Base-by-base conservation (phyloP, 2,113 vertebrate genomes). In the Datnioides undecimradiatus region DNA sequence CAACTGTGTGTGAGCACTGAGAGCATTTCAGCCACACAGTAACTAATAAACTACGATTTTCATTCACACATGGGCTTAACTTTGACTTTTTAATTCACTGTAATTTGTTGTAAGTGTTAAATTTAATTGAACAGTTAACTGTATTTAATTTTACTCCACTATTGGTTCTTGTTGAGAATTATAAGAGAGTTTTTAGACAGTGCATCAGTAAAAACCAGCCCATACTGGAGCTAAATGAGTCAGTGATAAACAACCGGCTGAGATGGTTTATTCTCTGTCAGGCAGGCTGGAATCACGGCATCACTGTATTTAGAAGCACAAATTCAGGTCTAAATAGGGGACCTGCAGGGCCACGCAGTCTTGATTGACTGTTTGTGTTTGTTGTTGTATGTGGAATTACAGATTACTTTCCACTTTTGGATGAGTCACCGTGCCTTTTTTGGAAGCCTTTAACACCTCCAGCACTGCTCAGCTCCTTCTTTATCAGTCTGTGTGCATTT, bases 41-140 rank as follows among this genome's bases (percentile, higher is more conserved):
- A 68, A 51, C 16, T 48, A 13, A 72, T 52, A 51, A 69, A 63
- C 57, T 63, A 69, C n/a, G 33, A 41, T 27, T 64, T 63, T 27
- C 29, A 19, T 51, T 45, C 48, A 54, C 19, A 40, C n/a, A 10
- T 14, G 19, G 40, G 27, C 52, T 73, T 29, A 31, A 66, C 33
- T 43, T 31, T 48, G 48, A 67, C 9, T 46, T 19, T 25, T 46
- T 19, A 52, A 29, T 29, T 40, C 33, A 46, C 48, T 71, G 38
- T 11, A 41, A 49, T 38, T 62, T 14, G 6, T 13, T 31, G 31
- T 0, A 65, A 65, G 38, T 43, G 17, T 31, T 62, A 14, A 2
- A 62, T 2, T 17, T 5, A 23, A 23, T 40, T 40, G 25, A 5
- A 17, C 21, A 25, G 33, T n/a, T 21, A 5, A 16, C 1, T 25